Conservation (phyloP, 2,888 invertebrate species). For the Chaitophorus viminalis region DNA sequence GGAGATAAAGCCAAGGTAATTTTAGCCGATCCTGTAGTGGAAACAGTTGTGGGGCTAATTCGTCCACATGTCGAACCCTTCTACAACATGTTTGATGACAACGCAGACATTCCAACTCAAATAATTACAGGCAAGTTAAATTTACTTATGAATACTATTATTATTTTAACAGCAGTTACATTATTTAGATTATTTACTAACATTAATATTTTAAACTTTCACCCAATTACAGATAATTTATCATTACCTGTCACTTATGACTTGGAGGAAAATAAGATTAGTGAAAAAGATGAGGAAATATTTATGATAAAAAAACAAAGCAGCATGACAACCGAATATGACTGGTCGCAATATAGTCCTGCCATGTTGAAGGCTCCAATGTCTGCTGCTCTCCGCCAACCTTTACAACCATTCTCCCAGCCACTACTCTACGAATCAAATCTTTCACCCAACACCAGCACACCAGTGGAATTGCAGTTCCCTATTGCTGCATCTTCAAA, state of each 20-base stretch:
- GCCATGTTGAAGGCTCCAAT: background rate
- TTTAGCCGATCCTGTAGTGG: background rate
- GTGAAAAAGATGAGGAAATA: too few species aligned
- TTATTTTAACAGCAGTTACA: background rate
- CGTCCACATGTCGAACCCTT: background rate
- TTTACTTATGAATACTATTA: background rate
- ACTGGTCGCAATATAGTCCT: too few species aligned
- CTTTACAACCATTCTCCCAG: background rate
- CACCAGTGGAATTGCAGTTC: background rate
- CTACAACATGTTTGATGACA: background rate
- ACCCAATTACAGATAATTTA: too few species aligned
- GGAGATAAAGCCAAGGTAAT: too few species aligned
- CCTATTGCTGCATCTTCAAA: background rate
- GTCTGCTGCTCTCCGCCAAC: slow-evolving; percentile 11
- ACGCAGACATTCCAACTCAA: background rate
- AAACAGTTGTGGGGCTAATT: slow-evolving; percentile 5
- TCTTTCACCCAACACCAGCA: background rate
- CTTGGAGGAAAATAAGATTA: too few species aligned
- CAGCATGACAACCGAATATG: too few species aligned
- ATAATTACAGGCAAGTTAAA: background rate
- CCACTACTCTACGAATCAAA: background rate
- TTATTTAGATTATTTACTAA: background rate
- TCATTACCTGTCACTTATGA: too few species aligned
- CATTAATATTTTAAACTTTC: background rate
- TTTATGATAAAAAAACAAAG: too few species aligned